Percentiles rank a stretch among this genome's conserved stretches.
Conservation (phyloP, 2,113 vertebrate genomes). For the Melanerpes aurifrons region DNA sequence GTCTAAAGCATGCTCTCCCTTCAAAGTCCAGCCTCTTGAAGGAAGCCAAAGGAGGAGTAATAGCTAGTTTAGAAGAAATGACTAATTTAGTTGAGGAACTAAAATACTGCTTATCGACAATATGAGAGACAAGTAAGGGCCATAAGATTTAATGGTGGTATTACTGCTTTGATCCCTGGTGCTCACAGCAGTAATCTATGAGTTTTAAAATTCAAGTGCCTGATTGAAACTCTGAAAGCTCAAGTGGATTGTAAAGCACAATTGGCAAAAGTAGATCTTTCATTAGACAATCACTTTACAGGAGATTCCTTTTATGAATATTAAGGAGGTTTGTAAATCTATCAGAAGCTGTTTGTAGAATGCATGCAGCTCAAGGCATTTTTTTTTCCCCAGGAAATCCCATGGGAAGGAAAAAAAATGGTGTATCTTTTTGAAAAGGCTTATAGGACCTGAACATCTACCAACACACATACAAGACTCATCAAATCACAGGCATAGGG, state of each 20-base stretch:
- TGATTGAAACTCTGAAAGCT: not conserved
- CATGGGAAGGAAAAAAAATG: not conserved
- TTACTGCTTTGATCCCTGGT: not conserved
- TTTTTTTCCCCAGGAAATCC: not conserved
- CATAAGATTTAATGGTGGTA: not conserved
- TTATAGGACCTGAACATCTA: not conserved
- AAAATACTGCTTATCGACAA: not conserved
- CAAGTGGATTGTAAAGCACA: constrained; percentile 9
- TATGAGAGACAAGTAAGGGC: not conserved
- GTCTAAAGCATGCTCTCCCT: not conserved
- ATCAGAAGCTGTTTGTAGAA: not conserved
- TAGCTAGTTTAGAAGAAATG: not conserved
- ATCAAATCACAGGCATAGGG: not conserved
- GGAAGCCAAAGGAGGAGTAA: not conserved
- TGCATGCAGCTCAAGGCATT: not conserved
- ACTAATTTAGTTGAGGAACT: constrained; percentile 14
- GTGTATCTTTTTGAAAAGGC: not conserved
- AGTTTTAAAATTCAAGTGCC: constrained; percentile 23
- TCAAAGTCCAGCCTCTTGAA: not conserved
- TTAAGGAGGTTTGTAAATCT: not conserved
- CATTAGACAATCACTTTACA: constrained; percentile 25
- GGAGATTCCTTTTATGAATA: not conserved
- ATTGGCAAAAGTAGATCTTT: constrained; percentile 26
- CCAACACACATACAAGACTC: accelerated
- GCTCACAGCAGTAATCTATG: constrained; percentile 6